Conservation (phyloP, 1,140 invertebrate species). For the Sogatella furcifera region DNA sequence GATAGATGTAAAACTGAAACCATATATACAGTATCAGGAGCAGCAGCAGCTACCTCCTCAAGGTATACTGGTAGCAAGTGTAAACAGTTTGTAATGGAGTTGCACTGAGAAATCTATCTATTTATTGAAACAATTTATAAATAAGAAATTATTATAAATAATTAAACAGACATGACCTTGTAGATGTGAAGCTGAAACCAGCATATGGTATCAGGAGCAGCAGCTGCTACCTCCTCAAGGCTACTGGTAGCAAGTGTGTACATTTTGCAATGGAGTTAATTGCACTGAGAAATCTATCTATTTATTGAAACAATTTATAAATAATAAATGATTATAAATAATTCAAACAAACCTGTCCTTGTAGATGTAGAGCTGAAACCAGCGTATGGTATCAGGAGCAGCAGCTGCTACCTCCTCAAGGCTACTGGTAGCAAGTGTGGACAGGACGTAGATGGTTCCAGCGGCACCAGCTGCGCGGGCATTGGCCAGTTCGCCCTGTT, state of each 20-base stretch:
- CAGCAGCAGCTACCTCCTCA: slow-evolving; percentile 71
- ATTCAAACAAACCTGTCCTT: slow-evolving; percentile 47
- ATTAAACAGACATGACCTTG: slow-evolving; percentile 52
- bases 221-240: slow-evolving; percentile 74
- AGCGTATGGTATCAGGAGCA: slow-evolving; percentile 63
- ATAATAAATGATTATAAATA: too few relatives aligned
- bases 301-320: too few relatives aligned
- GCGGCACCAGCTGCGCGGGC: slow-evolving; percentile 63
- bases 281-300: too few relatives aligned
- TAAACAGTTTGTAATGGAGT: slow-evolving; percentile 66
- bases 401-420: slow-evolving; percentile 76
- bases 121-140: too few relatives aligned
- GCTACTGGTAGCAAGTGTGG: slow-evolving; percentile 76
- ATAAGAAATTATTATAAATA: too few relatives aligned
- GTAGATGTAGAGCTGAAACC: slow-evolving; percentile 89
- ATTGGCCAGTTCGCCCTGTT: slow-evolving; percentile 78
- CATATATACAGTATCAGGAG: slow-evolving; percentile 64
- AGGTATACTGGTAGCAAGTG: slow-evolving; percentile 76
- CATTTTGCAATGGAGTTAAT: too few relatives aligned
- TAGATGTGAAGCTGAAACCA: slow-evolving; percentile 92
- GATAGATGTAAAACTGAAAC: slow-evolving; percentile 63
- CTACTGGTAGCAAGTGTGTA: slow-evolving; percentile 80
- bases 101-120: too few relatives aligned
- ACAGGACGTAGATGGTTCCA: slow-evolving; percentile 69
- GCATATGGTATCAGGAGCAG: slow-evolving; percentile 60